Evolutionary conservation across 2,113 vertebrate species (phyloP).

Genomic region (Pyrgilauda ruficollis): DNA sequence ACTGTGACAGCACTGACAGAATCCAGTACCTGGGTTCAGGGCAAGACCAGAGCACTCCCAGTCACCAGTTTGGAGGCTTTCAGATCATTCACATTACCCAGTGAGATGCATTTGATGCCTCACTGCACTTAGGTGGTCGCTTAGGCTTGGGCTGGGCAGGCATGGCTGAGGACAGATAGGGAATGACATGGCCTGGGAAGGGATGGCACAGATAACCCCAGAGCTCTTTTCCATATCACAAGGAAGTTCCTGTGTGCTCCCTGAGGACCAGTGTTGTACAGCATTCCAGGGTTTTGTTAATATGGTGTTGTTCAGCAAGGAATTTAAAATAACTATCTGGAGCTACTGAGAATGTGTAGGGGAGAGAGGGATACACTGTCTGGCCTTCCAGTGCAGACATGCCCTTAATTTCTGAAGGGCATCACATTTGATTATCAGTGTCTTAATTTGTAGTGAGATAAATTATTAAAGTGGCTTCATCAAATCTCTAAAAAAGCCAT

Average conservation of each 20-base stretch:
- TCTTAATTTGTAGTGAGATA: constrained; percentile 46
- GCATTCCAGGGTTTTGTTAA: neutral
- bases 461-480: constrained; percentile 61
- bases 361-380: neutral
- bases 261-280: neutral
- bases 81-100: neutral
- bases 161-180: neutral
- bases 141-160: neutral
- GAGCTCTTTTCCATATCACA: neutral
- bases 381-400: neutral
- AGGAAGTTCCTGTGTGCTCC: neutral
- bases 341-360: neutral
- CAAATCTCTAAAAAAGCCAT: neutral
- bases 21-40: neutral
- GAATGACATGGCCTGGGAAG: neutral
- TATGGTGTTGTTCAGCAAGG: neutral
- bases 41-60: neutral
- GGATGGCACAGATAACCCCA: neutral
- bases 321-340: neutral
- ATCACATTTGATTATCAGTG: neutral
- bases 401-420: constrained; percentile 35
- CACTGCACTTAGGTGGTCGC: neutral
- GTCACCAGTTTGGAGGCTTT: neutral
- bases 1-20: neutral
- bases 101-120: neutral